phyloP scores from a whole-genome alignment of 2,888 invertebrate species.

The Zelleria hepariella region DNA sequence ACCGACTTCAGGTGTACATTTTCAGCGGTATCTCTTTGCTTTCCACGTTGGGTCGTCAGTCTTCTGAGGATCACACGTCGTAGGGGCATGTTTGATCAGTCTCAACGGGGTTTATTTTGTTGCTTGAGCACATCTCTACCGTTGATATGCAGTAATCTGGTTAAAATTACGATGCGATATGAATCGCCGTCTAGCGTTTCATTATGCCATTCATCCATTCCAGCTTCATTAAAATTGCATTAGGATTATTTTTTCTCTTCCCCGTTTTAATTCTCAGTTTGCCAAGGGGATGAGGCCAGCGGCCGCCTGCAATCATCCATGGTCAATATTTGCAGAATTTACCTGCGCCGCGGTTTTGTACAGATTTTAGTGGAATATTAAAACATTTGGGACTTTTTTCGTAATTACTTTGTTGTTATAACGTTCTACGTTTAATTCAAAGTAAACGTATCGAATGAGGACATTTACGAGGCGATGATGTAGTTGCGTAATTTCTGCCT shows the following conservation, averaged over 20 bases:
- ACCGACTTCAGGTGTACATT: slow-evolving; percentile 71
- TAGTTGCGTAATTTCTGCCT: background rate
- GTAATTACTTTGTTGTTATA: background rate
- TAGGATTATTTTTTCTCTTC: slow-evolving; percentile 72
- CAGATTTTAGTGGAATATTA: slow-evolving; percentile 12
- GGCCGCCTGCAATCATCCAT: slow-evolving; percentile 63
- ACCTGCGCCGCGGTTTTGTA: slow-evolving; percentile 38
- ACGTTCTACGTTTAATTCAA: background rate
- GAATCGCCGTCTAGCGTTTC: slow-evolving; percentile 55
- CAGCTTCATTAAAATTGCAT: slow-evolving; percentile 72
- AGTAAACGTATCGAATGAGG: background rate
- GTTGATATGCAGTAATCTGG: too few species aligned
- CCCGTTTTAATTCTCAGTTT: slow-evolving; percentile 67
- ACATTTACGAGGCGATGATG: background rate
- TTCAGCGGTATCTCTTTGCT: slow-evolving; percentile 44
- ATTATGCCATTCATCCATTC: slow-evolving; percentile 68
- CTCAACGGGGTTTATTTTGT: too few species aligned
- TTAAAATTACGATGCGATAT: background rate
- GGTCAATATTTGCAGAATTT: slow-evolving; percentile 66
- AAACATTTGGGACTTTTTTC: slow-evolving; percentile 7
- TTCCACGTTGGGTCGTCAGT: background rate
- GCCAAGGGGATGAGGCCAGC: slow-evolving; percentile 53
- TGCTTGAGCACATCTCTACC: too few species aligned
- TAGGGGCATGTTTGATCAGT: too few species aligned
- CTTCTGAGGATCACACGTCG: background rate